Evolutionary conservation across 2,888 invertebrate genomes (phyloP), one percentile per base, ranked within the genome.

Genomic region (Diogma glabrata): DNA sequence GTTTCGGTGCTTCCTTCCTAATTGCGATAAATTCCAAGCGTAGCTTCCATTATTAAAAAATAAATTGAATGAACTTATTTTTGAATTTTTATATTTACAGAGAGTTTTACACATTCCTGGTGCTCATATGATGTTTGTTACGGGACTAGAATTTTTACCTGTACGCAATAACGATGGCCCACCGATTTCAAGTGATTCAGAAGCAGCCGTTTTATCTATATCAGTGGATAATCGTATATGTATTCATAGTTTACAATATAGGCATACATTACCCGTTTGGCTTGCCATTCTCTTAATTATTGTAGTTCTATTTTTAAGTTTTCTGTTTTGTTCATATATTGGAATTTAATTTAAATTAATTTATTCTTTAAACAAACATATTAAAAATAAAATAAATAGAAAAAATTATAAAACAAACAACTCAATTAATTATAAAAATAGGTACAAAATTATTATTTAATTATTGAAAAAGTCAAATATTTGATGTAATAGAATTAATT

Each of bases 101-200:
- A 81, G 82, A 61, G 81, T 91, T 56, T 76, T 93, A 60, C 84
- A 86, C 70, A 82, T 94, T 65, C 74, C 79, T 57, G 79, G 80
- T 63, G 91, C 90, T 55, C 96, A 97, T 76, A 87, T 85, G 63
- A 93, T 94, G 83, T 99, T 99, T 74, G 89, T 99, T 56, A 97
- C 97, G 49, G 95, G 94, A 10, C 73, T 99, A 59, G 87, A 90
- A 73, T 97, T 99, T 74, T 74, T 96, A 60, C 90, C 92, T 23
- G 77, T 78, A 54, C 74, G 73, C 10, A 75, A 74, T 61, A 70
- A 75, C 56, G 85, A 87, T 65, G 81, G 81, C 20, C 81, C 83
- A 43, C 75, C 84, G 40, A 78, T 87, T 54, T 81, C 83, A 16
- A 80, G 81, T 62, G 80, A 82, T 62, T 75, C 82, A 46, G 89